Base-by-base conservation (phyloP, 1,140 invertebrate genomes). In the Drosophila azteca region DNA sequence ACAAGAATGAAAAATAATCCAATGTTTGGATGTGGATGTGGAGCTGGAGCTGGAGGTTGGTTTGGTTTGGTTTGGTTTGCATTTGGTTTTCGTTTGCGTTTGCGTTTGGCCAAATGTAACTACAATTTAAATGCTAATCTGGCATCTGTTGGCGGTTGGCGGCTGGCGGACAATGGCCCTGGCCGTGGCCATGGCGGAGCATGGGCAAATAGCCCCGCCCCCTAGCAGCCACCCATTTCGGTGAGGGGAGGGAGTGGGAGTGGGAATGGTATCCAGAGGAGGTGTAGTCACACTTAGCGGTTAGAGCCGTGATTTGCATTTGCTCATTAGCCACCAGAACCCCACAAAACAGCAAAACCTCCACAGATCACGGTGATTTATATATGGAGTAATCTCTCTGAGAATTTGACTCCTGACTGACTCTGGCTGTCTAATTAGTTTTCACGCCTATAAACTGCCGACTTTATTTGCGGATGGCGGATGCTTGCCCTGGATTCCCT, bases 51-150 rank as follows among this genome's bases (percentile, higher is more conserved):
- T 79, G 69, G 39, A 68, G 51, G 51, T 62, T 52, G 52, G 57
- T 57, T 61, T 39, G 35, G 58, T 57, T 61, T 39, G 35, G 58
- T 48, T 73, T 62, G 50, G 68, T 52, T 61, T 67, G 49, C 43
- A 50, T 48, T 66, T 69, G 68, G 72, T 58, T 54, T 24, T 29
- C 51, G 55, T 61, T 71, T 72, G 62, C 49, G 29, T 55, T 65
- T 64, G 66, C 61, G 49, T 66, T 79, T 85, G 77, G 81, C 65
- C 73, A 85, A 85, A 85, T 85, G 81, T 87, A 85, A 85, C 77
- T 85, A 85, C 81, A 85, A 85, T 85, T 87, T 85, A 85, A 85
- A 85, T 85, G 81, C 81, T 85, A 85, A 85, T 85, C 81, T 85
- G 82, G 81, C 81, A 85, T 85, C 81, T 85, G 81, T 69, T 84